Conservation (phyloP, 2,797 vertebrate genomes). For the Peromyscus nudipes region DNA sequence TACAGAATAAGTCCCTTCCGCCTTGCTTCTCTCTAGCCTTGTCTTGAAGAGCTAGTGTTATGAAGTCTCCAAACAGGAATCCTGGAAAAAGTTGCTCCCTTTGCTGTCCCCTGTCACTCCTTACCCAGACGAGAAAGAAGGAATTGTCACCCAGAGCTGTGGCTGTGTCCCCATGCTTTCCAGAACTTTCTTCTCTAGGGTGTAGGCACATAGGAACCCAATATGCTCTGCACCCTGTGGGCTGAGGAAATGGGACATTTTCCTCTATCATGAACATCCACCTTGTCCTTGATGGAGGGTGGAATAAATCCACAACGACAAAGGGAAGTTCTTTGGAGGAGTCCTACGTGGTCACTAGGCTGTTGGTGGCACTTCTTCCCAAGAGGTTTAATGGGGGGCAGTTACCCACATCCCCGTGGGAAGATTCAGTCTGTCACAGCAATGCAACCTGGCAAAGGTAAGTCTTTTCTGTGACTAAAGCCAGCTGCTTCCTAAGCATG, state of each 20-base stretch:
- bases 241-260: not conserved
- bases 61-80: conserved; percentile 62
- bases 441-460: not conserved
- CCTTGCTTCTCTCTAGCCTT: conserved; percentile 62
- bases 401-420: not conserved
- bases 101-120: accelerated
- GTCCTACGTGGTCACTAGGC: not conserved
- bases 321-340: not conserved
- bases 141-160: not conserved
- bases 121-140: conserved; percentile 19
- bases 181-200: not conserved
- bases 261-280: not conserved
- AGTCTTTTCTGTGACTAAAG: not conserved
- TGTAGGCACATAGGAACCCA: not conserved
- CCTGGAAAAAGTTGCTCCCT: not conserved
- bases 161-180: not conserved
- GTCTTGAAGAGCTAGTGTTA: conserved; percentile 76
- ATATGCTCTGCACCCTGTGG: not conserved
- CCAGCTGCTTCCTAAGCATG: not conserved
- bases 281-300: not conserved
- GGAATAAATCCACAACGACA: not conserved
- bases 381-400: conserved; percentile 28
- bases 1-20: conserved; percentile 71
- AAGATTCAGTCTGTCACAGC: not conserved
- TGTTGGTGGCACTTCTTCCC: conserved; percentile 25